Evolutionary conservation across 2,113 vertebrate species (phyloP).

Genomic region (Gobius niger): DNA sequence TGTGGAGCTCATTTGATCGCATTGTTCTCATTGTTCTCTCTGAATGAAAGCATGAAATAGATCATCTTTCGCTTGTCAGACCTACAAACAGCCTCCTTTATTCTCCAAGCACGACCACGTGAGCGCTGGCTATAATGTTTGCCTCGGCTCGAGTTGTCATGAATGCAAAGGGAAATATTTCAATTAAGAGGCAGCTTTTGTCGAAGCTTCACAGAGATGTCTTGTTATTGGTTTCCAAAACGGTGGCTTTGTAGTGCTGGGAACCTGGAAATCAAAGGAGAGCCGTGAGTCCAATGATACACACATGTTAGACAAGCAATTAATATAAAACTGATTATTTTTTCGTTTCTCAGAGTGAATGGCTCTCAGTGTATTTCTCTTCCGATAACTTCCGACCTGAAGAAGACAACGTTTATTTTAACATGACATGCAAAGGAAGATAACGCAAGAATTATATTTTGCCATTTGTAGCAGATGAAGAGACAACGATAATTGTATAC

Average conservation of each 20-base stretch:
- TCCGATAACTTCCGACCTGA: too few relatives aligned
- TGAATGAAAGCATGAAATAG: slow-evolving; percentile 18
- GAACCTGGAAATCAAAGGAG: slow-evolving; percentile 25
- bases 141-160: slow-evolving; percentile 45
- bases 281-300: background rate
- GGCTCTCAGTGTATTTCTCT: too few relatives aligned
- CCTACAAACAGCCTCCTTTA: slow-evolving; percentile 10
- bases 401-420: too few relatives aligned
- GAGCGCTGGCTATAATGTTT: slow-evolving; percentile 23
- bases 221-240: slow-evolving; percentile 29
- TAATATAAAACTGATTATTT: too few relatives aligned
- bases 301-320: too few relatives aligned
- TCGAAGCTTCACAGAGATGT: slow-evolving; percentile 26
- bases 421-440: too few relatives aligned
- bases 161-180: slow-evolving; percentile 36
- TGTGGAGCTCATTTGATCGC: background rate
- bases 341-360: too few relatives aligned
- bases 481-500: too few relatives aligned
- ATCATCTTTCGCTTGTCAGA: slow-evolving; percentile 30
- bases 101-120: slow-evolving; percentile 34
- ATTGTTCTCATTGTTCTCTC: slow-evolving; percentile 31
- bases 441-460: too few relatives aligned
- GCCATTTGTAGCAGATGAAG: too few relatives aligned
- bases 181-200: slow-evolving; percentile 31
- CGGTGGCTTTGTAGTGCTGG: slow-evolving; percentile 22